A percentile compares a stretch with the other conserved stretches of the same genome.
Conservation (phyloP, 2,888 invertebrate species). For the Zaprionus obscuricornis region DNA sequence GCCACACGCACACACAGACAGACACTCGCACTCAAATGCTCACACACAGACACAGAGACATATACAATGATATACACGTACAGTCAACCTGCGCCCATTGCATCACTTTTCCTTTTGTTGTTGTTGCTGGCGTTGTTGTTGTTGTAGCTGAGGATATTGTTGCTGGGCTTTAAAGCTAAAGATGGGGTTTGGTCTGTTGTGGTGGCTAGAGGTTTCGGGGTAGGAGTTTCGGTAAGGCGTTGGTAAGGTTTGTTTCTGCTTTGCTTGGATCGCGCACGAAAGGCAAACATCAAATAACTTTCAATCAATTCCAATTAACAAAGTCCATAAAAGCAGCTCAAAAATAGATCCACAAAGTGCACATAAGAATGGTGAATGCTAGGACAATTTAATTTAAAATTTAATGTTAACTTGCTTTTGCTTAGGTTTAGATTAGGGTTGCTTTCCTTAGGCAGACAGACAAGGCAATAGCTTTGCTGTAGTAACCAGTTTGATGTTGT, state of each 20-base stretch:
- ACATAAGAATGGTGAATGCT: slow-evolving; percentile 63
- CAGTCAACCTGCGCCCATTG: slow-evolving; percentile 12
- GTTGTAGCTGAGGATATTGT: background rate
- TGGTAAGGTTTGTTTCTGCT: background rate
- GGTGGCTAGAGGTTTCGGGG: background rate
- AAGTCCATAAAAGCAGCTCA: slow-evolving; percentile 67
- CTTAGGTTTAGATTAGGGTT: too few species aligned
- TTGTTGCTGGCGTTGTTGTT: background rate
- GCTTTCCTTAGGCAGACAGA: slow-evolving; percentile 13
- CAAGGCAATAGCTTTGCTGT: slow-evolving; percentile 1
- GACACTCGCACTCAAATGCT: background rate
- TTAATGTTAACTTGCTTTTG: slow-evolving; percentile 57
- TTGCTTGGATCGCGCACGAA: slow-evolving; percentile 31
- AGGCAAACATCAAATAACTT: slow-evolving; percentile 76
- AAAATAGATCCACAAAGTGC: slow-evolving; percentile 66
- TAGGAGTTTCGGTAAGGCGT: too few species aligned
- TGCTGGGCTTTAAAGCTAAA: too few species aligned
- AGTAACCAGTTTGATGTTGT: slow-evolving; percentile 62
- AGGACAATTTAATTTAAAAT: slow-evolving; percentile 76
- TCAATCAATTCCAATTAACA: slow-evolving; percentile 76
- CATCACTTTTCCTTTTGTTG: slow-evolving; percentile 15
- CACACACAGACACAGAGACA: slow-evolving; percentile 1
- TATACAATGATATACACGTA: slow-evolving; percentile 35
- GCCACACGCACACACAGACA: slow-evolving; percentile 19
- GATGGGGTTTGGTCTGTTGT: background rate